Percentiles rank a stretch among this genome's conserved stretches.
These are phyloP conservation scores for Sigmodon hispidus DNA, from an alignment of 2,113 vertebrate genomes.

Conservation along the genomic window DNA sequence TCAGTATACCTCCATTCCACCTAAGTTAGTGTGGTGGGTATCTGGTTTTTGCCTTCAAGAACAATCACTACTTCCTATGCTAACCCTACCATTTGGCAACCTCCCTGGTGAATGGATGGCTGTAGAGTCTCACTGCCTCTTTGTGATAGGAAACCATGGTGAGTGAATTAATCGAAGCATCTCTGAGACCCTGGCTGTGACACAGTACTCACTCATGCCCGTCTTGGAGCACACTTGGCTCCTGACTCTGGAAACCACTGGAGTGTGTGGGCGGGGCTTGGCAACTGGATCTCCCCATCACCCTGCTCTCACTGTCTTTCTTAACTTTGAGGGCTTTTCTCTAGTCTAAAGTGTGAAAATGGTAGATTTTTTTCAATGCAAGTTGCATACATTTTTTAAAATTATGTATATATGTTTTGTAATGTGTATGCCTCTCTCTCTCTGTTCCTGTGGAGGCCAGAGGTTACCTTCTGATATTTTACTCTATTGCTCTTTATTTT, in stretches of 20 bases:
- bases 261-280: not conserved
- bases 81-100: not conserved
- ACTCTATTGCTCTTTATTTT: not conserved
- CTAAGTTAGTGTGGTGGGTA: not conserved
- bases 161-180: not conserved
- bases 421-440: not conserved
- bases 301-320: not conserved
- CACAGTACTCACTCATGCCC: not conserved
- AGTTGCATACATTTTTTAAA: not conserved
- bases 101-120: not conserved
- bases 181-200: not conserved
- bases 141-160: not conserved
- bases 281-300: not conserved
- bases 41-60: not conserved
- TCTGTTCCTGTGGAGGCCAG: not conserved
- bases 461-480: not conserved
- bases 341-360: not conserved
- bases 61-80: not conserved
- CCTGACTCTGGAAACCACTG: not conserved
- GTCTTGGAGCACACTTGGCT: not conserved
- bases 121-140: not conserved
- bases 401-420: not conserved
- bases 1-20: not conserved
- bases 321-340: not conserved
- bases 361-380: not conserved